A percentile compares a stretch with the other conserved stretches of the same genome.
phyloP scores from a whole-genome alignment of 2,113 vertebrate species.

The Bagarius yarrelli region DNA sequence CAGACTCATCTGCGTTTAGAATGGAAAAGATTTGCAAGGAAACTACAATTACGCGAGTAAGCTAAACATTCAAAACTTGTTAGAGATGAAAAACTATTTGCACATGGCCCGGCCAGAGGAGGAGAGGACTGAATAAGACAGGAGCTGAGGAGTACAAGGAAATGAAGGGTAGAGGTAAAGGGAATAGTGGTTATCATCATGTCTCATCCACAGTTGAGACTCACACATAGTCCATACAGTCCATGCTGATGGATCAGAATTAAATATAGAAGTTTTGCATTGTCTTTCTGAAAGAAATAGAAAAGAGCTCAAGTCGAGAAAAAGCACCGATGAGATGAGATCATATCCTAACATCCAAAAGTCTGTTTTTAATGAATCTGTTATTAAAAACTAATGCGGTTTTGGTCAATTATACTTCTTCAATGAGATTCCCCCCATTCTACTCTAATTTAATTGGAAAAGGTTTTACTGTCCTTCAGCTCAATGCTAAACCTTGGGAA shows the following conservation, averaged over 20 bases:
- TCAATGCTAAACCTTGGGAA: background rate
- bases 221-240: background rate
- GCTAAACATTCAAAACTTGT: slow-evolving; percentile 73
- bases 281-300: background rate
- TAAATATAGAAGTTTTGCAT: background rate
- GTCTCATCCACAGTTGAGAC: background rate
- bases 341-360: slow-evolving; percentile 2
- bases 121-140: slow-evolving; percentile 15
- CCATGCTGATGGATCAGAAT: background rate
- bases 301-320: background rate
- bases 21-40: slow-evolving; percentile 98
- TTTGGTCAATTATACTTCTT: background rate
- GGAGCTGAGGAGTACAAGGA: background rate
- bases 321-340: background rate
- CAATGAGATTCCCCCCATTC: background rate
- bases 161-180: background rate
- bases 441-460: background rate
- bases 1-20: slow-evolving; percentile 96
- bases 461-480: background rate
- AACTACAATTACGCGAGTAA: slow-evolving; percentile 96
- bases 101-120: slow-evolving; percentile 75
- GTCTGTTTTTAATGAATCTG: slow-evolving; percentile 1
- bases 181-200: slow-evolving; percentile 8
- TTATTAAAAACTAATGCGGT: slow-evolving; percentile 16
- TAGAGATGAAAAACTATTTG: slow-evolving; percentile 67